A percentile compares a stretch with the other conserved stretches of the same genome.
phyloP scores from a whole-genome alignment of 2,888 invertebrate genomes.

The Ariolimax columbianus region DNA sequence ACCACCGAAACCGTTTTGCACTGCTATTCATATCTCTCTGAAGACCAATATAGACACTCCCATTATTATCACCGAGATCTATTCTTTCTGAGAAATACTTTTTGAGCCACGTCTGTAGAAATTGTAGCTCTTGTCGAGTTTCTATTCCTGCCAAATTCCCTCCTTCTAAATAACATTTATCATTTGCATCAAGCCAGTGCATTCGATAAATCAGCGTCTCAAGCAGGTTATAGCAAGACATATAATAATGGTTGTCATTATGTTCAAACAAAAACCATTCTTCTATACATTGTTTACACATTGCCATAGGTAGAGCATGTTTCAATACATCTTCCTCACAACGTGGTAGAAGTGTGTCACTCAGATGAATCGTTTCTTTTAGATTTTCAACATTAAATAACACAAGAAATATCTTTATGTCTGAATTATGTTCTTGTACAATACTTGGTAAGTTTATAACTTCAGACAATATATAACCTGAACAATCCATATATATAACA shows the following conservation, averaged over 20 bases:
- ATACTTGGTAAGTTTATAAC: not conserved
- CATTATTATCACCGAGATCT: not conserved
- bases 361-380: not conserved
- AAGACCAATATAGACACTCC: not conserved
- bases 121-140: not conserved
- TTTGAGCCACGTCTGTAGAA: not conserved
- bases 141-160: not conserved
- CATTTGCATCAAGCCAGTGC: not conserved
- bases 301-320: not conserved
- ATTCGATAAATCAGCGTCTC: no score
- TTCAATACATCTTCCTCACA: no score
- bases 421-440: not conserved
- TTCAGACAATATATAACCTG: not conserved
- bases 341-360: not conserved
- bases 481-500: not conserved
- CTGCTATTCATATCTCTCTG: not conserved
- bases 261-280: not conserved
- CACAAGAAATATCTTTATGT: conserved; percentile 9
- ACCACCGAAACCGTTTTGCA: conserved; percentile 1
- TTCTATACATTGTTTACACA: not conserved
- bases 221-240: not conserved
- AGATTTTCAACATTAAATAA: not conserved
- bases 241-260: not conserved
- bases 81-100: not conserved
- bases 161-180: not conserved